Evolutionary conservation across 2,113 vertebrate species (phyloP), one percentile per base, ranked within the genome.

Genomic region (Cygnus atratus): DNA sequence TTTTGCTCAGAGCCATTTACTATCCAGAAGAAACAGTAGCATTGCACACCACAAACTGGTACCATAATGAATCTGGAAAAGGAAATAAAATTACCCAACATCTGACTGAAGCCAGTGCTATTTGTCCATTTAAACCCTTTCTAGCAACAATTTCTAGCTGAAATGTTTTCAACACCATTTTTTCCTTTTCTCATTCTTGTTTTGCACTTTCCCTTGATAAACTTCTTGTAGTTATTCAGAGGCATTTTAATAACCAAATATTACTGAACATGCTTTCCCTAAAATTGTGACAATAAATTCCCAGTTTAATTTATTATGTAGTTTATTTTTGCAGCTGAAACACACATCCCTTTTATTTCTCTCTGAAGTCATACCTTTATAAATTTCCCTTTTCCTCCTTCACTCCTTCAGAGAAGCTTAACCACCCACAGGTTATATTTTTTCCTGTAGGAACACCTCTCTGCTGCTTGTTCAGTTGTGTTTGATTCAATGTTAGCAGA

Each of bases 181-280:
- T 87, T 70, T 21, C 10, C 63, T 48, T n/a, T n/a, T 74, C 61
- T 70, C 21, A 58, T 11, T 66, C 25, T 11, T 66, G 20, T 35
- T 57, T 91, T 87, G 48, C 50, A 28, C 48, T 78, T 14, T 68
- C 80, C 28, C 74, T 75, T 78, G 43, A 89, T 75, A 88, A 85
- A 68, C 19, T 74, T 86, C 50, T 57, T 82, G 52, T 73, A 66
- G 55, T 73, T 76, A 83, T 48, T 81, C 59, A 28, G 16, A 63
- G 31, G 66, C 48, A 33, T 92, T 93, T 92, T 84, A 78, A 86
- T 86, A 93, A 63, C 33, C 72, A 71, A 89, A 77, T 79, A 58
- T 50, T 86, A 65, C 50, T 50, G 84, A 87, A 80, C 25, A 33
- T 46, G 29, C 63, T 87, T 93, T 13, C 79, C 63, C 54, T 61